phyloP scores from a whole-genome alignment of 2,113 vertebrate genomes.

The Xenopus laevis region DNA sequence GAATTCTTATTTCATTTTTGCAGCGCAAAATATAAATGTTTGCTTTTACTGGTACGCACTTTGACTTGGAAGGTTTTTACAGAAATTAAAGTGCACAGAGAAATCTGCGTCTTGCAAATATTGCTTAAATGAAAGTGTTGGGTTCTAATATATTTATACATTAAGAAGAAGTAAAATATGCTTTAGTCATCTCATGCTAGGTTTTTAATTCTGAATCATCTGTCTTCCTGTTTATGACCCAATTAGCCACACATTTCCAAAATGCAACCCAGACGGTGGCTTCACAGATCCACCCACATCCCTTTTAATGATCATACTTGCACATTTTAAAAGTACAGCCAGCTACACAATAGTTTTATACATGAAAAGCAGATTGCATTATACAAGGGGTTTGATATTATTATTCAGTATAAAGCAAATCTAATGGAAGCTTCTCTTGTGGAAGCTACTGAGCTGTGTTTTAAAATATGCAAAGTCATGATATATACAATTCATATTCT shows the following conservation, averaged over 20 bases:
- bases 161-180: constrained; percentile 8
- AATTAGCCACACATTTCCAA: constrained; percentile 16
- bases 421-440: neutral
- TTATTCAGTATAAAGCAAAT: neutral
- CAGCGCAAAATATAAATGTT: too few relatives aligned
- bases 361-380: neutral
- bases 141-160: neutral
- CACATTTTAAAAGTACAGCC: constrained; percentile 11
- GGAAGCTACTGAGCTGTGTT: neutral
- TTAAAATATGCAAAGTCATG: neutral
- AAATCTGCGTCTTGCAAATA: too few relatives aligned
- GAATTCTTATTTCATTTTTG: too few relatives aligned
- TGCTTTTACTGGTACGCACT: too few relatives aligned
- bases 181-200: neutral
- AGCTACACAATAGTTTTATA: neutral
- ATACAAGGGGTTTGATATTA: neutral
- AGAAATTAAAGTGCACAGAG: too few relatives aligned
- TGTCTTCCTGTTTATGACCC: constrained; percentile 16
- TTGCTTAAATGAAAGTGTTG: neutral
- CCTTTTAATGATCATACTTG: constrained; percentile 13
- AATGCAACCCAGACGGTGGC: constrained; percentile 10
- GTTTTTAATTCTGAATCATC: constrained; percentile 12
- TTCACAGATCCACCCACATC: neutral
- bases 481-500: too few relatives aligned
- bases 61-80: too few relatives aligned